Base-by-base conservation (phyloP, 2,797 vertebrate species). In the Spondyliosoma cantharus region DNA sequence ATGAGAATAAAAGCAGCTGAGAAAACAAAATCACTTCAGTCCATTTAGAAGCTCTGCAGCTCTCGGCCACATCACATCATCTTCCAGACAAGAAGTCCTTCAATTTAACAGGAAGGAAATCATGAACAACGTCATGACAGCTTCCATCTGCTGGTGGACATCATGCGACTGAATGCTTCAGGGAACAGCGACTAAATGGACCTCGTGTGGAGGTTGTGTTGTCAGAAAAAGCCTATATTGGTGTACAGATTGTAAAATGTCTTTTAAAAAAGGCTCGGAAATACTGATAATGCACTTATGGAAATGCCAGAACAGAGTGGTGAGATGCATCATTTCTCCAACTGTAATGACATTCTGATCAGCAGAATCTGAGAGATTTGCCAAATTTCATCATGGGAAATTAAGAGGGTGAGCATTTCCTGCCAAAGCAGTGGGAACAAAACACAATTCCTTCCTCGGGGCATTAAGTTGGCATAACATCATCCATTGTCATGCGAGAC, bases 401-500 rank as follows among this genome's bases (percentile, higher is more conserved):
- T 78, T 84, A 76, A 75, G 68, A 56, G 50, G 49, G 22, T 32
- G 66, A 54, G 53, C 14, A 13, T 54, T 27, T 27, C 54, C 54
- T 15, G 0, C 69, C 42, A 57, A 1, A 15, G 50, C 19, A 11
- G 27, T 43, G 16, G 12, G 14, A 45, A 75, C 27, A 49, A 25
- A 37, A 37, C 32, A 20, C 13, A 54, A 3, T 13, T 22, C 4
- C 48, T 32, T 54, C 50, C 46, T 59, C 1, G 15, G 53, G 54
- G 43, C 22, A 29, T 68, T n/a, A 37, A 42, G 17, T 57, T 13
- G 20, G 49, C 53, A 37, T 43, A 60, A 37, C 48, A 37, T 80
- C 42, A 48, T 54, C 68, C 37, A 16, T 12, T 53, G 32, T 78
- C 45, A 58, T 25, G 62, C 52, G 71, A 61, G 76, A 74, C 64